These are phyloP conservation scores for Apamea crenata DNA, from an alignment of 2,888 invertebrate genomes.

Conservation along the genomic window DNA sequence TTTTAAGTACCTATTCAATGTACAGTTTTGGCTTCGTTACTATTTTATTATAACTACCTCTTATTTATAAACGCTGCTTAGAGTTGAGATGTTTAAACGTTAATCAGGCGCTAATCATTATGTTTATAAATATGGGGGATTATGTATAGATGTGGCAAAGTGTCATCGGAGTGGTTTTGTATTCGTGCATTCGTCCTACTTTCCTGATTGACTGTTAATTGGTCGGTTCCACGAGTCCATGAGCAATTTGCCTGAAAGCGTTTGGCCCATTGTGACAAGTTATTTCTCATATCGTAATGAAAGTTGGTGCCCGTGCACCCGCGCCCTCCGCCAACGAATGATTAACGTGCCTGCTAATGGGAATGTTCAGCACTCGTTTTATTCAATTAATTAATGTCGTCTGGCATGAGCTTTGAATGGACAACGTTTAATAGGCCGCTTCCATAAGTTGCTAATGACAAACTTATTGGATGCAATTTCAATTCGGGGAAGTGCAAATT, in stretches of 20 bases:
- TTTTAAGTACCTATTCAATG: too few relatives aligned
- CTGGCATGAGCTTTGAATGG: slow-evolving; percentile 36
- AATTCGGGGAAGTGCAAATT: neutral
- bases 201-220: slow-evolving; percentile 66
- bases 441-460: slow-evolving; percentile 2
- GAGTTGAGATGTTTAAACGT: too few relatives aligned
- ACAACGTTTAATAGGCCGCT: slow-evolving; percentile 12
- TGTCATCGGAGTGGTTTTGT: slow-evolving; percentile 27
- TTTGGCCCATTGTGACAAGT: slow-evolving; percentile 64
- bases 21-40: too few relatives aligned
- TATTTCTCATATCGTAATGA: slow-evolving; percentile 72
- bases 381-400: slow-evolving; percentile 71
- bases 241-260: slow-evolving; percentile 73
- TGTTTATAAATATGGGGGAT: too few relatives aligned
- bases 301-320: slow-evolving; percentile 59
- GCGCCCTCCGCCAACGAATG: slow-evolving; percentile 59
- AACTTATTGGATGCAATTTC: slow-evolving; percentile 29
- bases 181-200: slow-evolving; percentile 60
- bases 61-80: too few relatives aligned
- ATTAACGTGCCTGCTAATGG: slow-evolving; percentile 72
- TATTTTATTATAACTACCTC: too few relatives aligned
- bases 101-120: neutral
- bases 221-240: slow-evolving; percentile 50
- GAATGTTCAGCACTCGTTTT: slow-evolving; percentile 66
- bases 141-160: neutral